phyloP scores from a whole-genome alignment of 1,140 invertebrate species.

The Vollenhovia emeryi region DNA sequence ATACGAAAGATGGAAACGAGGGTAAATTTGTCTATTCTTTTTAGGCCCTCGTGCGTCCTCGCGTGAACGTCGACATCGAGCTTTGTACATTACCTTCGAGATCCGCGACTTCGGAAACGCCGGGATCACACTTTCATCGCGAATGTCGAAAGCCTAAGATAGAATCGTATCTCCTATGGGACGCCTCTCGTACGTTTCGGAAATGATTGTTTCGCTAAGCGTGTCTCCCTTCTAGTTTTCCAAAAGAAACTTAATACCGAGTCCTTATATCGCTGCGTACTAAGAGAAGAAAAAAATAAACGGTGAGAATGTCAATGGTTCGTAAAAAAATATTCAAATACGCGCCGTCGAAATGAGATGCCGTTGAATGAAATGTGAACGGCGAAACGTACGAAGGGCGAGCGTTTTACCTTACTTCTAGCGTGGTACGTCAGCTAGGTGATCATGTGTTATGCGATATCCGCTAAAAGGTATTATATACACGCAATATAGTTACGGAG shows the following conservation, averaged over 20 bases:
- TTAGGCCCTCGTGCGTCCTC: constrained; percentile 72
- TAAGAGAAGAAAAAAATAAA: constrained; percentile 1
- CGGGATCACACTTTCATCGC: constrained; percentile 60
- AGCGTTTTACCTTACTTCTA: constrained; percentile 29
- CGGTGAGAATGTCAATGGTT: constrained; percentile 27
- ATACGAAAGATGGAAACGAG: constrained; percentile 13
- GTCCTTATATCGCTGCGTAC: background rate
- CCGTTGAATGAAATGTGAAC: background rate
- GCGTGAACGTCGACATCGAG: constrained; percentile 68
- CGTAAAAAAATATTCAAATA: constrained; percentile 51
- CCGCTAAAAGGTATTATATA: constrained; percentile 70
- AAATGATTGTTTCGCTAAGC: background rate
- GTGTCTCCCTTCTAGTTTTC: background rate
- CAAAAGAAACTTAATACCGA: background rate
- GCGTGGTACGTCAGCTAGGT: constrained; percentile 58
- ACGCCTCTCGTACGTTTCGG: constrained; percentile 46
- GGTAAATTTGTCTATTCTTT: constrained; percentile 43
- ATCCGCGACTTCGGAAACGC: constrained; percentile 48
- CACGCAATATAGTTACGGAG: constrained; percentile 74
- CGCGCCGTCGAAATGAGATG: background rate
- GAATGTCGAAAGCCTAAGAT: constrained; percentile 27
- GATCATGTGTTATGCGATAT: constrained; percentile 61
- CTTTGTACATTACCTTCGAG: constrained; percentile 61
- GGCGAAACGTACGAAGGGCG: constrained; percentile 53
- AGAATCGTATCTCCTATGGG: background rate